These are phyloP conservation scores for Theristicus caerulescens DNA, from an alignment of 2,113 vertebrate genomes.

Conservation along the genomic window DNA sequence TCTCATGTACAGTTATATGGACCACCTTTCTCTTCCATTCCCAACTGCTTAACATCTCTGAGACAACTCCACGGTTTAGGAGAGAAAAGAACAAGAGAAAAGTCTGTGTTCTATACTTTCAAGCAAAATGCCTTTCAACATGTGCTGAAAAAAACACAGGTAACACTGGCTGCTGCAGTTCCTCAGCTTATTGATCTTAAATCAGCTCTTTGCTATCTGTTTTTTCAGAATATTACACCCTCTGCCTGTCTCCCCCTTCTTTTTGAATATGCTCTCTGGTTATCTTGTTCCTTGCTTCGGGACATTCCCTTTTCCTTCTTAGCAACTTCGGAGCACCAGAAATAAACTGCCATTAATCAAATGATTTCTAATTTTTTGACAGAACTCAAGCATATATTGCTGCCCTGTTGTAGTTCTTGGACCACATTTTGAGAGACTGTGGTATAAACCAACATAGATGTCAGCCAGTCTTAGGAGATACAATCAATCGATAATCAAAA, in stretches of 20 bases:
- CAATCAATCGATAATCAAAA: not conserved
- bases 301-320: not conserved
- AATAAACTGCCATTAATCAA: not conserved
- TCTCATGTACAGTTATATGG: not conserved
- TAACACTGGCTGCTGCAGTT: not conserved
- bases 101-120: not conserved
- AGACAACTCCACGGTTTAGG: not conserved
- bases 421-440: not conserved
- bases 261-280: not conserved
- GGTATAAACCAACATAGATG: not conserved
- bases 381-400: not conserved
- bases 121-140: not conserved
- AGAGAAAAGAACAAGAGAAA: not conserved
- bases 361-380: not conserved
- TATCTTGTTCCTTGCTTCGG: not conserved
- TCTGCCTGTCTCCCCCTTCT: not conserved
- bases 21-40: not conserved
- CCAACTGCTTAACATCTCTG: not conserved
- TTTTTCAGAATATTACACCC: not conserved
- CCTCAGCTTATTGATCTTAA: not conserved
- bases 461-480: not conserved
- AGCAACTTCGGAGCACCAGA: not conserved
- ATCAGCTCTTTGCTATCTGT: not conserved
- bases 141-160: not conserved
- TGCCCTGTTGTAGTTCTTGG: not conserved